Evolutionary conservation across 2,113 vertebrate species (phyloP), one percentile per base, ranked within the genome.

Genomic region (Myxocyprinus asiaticus): DNA sequence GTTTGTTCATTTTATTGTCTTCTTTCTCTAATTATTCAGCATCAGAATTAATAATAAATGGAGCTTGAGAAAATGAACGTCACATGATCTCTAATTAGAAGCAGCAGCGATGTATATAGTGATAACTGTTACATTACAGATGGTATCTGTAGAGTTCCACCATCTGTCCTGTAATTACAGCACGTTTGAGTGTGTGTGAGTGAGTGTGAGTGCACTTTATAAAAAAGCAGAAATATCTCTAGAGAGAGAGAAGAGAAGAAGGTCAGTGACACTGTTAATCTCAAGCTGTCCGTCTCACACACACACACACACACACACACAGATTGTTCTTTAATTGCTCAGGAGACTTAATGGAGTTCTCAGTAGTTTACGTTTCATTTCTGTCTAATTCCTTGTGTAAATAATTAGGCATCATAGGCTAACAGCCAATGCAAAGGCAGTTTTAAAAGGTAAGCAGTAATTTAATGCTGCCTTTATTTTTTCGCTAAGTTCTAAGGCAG

Each of bases 221-320:
- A 11, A 45, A 69, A 65, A 55, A 47, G 45, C 33, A 33, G 45
- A 69, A 42, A 51, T 62, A n/a, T 71, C 65, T 0, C 71, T 62
- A 66, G 80, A 74, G 55, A 82, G 86, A 76, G 84, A 67, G 86
- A 44, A 73, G 84, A 33, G 22, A 33, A 81, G 81, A 90, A 87
- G 86, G 85, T 90, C 87, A 89, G 55, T 61, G 15, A 5, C 4
- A 1, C n/a, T 42, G 42, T 44, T 33, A 33, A 33, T 33, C 22
- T 1, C 22, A 33, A 33, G 22, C 22, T 33, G 22, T 33, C 22
- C 22, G 3, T 33, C 22, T n/a, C n/a, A n/a, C n/a, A 33, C 22
- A 33, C 22, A 33, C 22, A 33, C 22, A 33, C 22, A 33, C 22
- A 33, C 22, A 33, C 22, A 33, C 22, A 33, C 22, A 33, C 22